Evolutionary conservation across 1,140 invertebrate genomes (phyloP), one percentile per base, ranked within the genome.

Genomic region (Drosophila tristis): DNA sequence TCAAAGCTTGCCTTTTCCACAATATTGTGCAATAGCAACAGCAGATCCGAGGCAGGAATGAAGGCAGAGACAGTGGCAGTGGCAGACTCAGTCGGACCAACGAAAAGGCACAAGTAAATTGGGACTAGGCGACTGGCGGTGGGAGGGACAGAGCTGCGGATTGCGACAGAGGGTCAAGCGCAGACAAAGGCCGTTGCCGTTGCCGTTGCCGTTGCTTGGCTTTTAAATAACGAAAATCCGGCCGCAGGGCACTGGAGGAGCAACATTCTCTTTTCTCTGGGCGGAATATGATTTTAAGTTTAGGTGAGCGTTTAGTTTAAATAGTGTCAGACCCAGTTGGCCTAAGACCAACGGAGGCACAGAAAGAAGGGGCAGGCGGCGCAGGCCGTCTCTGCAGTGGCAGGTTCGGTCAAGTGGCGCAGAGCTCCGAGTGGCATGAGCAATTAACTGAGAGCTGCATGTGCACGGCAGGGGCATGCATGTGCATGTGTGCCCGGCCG

Each of bases 401-500:
- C 73, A 87, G 84, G 66, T 82, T 82, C 82, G 82, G 82, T 86
- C 82, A 86, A 86, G 82, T 86, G 82, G 70, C 74, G 82, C 72
- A 74, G 55, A 58, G 73, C 63, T 66, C 63, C 49, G 62, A 70
- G 67, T 56, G 74, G 82, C 82, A 87, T 67, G 74, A 86, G 82
- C 82, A 86, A 86, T 86, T 86, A 86, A 86, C 82, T 78, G 50
- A 51, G 47, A 51, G 76, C 56, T 66, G 70, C 51, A 53, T 64
- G 67, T 43, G 11, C 43, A 56, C 53, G 60, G 39, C 48, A 26
- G 23, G 55, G 42, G 74, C 60, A 47, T 60, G 61, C 61, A 58
- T 65, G 48, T 72, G 61, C 61, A 64, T 65, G 70, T 70, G 60
- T 78, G 78, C 20, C 9, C 31, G 31, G 31, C 6, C 16, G 70